phyloP scores from a whole-genome alignment of 2,797 vertebrate species.

The Lutjanus argentimaculatus region DNA sequence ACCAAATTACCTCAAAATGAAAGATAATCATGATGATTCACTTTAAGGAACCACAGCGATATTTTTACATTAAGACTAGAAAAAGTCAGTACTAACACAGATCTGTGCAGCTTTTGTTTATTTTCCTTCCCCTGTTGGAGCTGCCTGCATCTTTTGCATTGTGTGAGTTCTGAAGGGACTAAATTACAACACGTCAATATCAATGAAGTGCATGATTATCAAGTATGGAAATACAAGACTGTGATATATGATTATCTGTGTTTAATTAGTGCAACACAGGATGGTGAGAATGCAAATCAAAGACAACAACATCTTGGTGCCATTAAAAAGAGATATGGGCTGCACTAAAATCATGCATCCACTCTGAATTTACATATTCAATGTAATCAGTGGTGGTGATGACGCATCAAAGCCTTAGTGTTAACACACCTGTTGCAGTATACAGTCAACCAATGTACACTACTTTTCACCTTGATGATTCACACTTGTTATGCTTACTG shows the following conservation, averaged over 20 bases:
- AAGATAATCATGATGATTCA: slow-evolving; percentile 64
- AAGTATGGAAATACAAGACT: slow-evolving; percentile 49
- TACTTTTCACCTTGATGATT: slow-evolving; percentile 32
- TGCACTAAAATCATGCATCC: slow-evolving; percentile 63
- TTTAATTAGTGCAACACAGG: slow-evolving; percentile 60
- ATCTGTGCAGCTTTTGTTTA: neutral
- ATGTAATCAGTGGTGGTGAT: slow-evolving; percentile 61
- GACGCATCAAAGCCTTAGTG: slow-evolving; percentile 24
- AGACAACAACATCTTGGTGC: slow-evolving; percentile 63
- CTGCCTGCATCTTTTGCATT: slow-evolving; percentile 27
- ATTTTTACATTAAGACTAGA: slow-evolving; percentile 31
- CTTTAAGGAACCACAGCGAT: slow-evolving; percentile 42
- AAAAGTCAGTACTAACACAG: neutral
- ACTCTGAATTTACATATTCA: slow-evolving; percentile 71
- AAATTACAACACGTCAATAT: slow-evolving; percentile 33
- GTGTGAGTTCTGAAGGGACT: slow-evolving; percentile 31
- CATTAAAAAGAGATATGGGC: slow-evolving; percentile 61
- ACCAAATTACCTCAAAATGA: slow-evolving; percentile 63
- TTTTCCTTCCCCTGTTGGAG: neutral
- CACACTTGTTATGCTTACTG: slow-evolving; percentile 31
- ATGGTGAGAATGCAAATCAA: slow-evolving; percentile 66
- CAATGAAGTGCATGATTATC: slow-evolving; percentile 54
- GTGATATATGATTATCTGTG: slow-evolving; percentile 53
- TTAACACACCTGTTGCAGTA: slow-evolving; percentile 58
- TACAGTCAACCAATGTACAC: slow-evolving; percentile 45